Base-by-base conservation (phyloP, 2,888 invertebrate genomes). In the Plebejus anna region DNA sequence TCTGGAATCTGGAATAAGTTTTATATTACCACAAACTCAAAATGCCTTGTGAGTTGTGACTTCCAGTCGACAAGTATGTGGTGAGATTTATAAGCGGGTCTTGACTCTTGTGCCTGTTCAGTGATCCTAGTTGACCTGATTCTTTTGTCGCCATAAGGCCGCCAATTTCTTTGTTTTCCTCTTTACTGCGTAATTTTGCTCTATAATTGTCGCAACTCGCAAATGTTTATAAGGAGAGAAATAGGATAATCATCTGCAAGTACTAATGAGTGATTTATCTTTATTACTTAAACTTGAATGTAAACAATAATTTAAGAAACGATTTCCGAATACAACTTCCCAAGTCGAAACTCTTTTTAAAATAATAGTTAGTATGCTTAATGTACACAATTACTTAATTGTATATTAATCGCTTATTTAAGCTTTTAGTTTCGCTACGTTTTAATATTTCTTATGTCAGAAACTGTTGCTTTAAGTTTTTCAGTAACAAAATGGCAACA, bases 91-190 rank as follows among this genome's bases (percentile, higher is more conserved):
- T 36, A 38, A 70, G 36, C 70, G 36, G 76, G 22, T 70, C 70
- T 70, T 70, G 51, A n/a, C 36, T 70, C 70, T 70, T 70, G 51
- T 32, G 51, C 70, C 72, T 47, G 47, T 42, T 76, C 32, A 28
- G 13, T 72, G 47, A 72, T 72, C 71, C 71, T 55, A 57, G 71
- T 76, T 73, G 72, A 76, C 72, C 76, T 70, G 22, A 76, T 76
- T 76, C 47, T 59, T 72, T 59, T 42, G 59, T 72, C 57, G 61
- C 47, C 42, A 28, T 32, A 32, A 32, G 55, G 59, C 9, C 51
- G 61, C 55, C 51, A 6, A 13, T 72, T 59, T 36, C 71, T 77
- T 75, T 61, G 22, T 32, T 42, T 55, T 28, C 73, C 16, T 47
- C 42, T 71, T 28, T 42, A 38, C 76, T 76, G 61, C 72, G 76